Evolutionary conservation across 1,140 invertebrate genomes (phyloP).

Genomic region (Dermatophagoides farinae): DNA sequence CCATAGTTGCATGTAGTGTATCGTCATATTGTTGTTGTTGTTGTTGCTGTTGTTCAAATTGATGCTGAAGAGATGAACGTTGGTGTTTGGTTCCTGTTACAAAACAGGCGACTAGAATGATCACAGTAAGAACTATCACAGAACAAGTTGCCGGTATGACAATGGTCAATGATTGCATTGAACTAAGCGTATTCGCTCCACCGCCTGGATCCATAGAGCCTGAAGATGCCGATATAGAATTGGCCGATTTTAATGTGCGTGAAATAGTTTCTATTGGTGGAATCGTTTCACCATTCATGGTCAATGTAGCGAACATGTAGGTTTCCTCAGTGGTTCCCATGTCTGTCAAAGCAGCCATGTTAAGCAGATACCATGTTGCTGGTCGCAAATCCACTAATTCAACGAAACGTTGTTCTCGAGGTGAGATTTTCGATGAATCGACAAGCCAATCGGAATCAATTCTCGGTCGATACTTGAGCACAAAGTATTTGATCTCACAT

Average conservation of each 20-base stretch:
- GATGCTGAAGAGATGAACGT: no score
- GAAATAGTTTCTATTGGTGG: constrained; percentile 14
- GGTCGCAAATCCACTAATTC: constrained; percentile 43
- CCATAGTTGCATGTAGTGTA: not conserved
- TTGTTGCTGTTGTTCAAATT: no score
- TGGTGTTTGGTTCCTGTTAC: constrained; percentile 14
- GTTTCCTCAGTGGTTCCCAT: constrained; percentile 64
- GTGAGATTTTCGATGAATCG: constrained; percentile 75
- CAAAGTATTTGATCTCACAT: constrained; percentile 85
- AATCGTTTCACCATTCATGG: constrained; percentile 27
- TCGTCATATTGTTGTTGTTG: constrained; percentile 12
- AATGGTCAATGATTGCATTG: constrained; percentile 15
- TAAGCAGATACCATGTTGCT: constrained; percentile 59
- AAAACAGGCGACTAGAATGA: constrained; percentile 19
- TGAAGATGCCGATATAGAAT: not conserved
- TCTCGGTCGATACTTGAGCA: constrained; percentile 66
- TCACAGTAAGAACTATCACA: constrained; percentile 18
- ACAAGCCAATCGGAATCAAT: constrained; percentile 57
- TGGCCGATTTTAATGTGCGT: not conserved
- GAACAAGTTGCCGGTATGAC: constrained; percentile 18
- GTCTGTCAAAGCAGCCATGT: constrained; percentile 72
- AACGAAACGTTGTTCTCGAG: constrained; percentile 29
- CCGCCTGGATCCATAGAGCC: not conserved
- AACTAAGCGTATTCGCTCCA: not conserved
- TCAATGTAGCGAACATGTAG: constrained; percentile 52